These are phyloP conservation scores for Pelusios castaneus DNA, from an alignment of 2,113 vertebrate species.

Conservation along the genomic window DNA sequence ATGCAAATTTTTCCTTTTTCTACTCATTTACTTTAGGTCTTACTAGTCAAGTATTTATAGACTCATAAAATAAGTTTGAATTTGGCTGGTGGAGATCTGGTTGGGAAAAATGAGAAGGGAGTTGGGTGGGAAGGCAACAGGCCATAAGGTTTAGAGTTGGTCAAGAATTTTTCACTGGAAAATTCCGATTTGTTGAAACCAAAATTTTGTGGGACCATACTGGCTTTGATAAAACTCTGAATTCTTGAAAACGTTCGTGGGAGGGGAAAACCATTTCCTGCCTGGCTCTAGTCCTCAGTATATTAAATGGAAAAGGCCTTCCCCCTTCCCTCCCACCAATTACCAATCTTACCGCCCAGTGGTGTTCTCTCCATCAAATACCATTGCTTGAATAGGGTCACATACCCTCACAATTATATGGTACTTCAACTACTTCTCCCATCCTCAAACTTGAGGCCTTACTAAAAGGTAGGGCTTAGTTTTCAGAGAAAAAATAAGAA, in stretches of 20 bases:
- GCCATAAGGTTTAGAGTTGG: neutral
- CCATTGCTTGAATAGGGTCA: neutral
- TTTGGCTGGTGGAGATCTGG: neutral
- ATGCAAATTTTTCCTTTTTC: too few relatives aligned
- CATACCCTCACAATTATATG: neutral
- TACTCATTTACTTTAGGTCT: neutral
- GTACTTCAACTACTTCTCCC: neutral
- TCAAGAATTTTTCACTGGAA: neutral
- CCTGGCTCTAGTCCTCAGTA: neutral
- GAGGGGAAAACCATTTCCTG: too few relatives aligned
- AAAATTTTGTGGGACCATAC: neutral
- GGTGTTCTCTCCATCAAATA: neutral
- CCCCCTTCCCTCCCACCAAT: neutral
- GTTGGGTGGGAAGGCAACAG: neutral
- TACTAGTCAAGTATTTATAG: neutral
- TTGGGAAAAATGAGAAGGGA: neutral
- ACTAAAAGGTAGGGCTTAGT: too few relatives aligned
- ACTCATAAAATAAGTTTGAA: neutral
- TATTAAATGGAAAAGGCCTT: neutral
- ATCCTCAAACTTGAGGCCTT: too few relatives aligned
- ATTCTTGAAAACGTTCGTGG: too few relatives aligned
- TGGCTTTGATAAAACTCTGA: neutral
- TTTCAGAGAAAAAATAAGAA: neutral
- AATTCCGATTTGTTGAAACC: neutral
- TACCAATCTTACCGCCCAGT: neutral